Conservation (phyloP, 2,888 invertebrate genomes). For the Drosophila nr. fundita region DNA sequence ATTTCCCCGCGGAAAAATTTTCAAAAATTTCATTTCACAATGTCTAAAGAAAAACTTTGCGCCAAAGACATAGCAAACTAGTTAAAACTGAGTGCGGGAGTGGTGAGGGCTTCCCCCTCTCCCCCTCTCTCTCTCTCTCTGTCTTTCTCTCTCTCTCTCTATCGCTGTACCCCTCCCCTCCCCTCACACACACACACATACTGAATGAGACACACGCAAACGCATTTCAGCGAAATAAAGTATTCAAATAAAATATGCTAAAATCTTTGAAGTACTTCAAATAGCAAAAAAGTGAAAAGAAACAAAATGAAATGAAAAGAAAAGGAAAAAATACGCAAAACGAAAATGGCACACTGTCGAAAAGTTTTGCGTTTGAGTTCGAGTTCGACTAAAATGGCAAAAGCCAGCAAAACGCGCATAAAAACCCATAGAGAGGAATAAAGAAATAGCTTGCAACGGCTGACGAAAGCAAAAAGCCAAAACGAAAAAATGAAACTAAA, state of each 20-base stretch:
- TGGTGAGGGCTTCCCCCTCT: constrained; percentile 48
- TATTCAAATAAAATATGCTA: constrained; percentile 81
- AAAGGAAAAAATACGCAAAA: constrained; percentile 27
- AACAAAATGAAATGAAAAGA: constrained; percentile 46
- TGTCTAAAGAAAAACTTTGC: constrained; percentile 74
- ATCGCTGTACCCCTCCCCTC: not conserved
- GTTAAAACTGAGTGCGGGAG: constrained; percentile 59
- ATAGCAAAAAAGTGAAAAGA: constrained; percentile 70
- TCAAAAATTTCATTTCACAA: constrained; percentile 81
- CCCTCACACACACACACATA: constrained; percentile 18
- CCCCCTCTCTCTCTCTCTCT: not conserved
- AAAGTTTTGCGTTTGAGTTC: constrained; percentile 62
- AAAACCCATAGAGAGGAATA: constrained; percentile 64
- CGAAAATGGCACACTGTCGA: constrained; percentile 63
- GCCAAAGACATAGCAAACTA: constrained; percentile 80
- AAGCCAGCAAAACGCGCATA: constrained; percentile 63
- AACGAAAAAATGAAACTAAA: constrained; percentile 1
- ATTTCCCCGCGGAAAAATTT: constrained; percentile 82
- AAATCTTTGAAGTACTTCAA: constrained; percentile 82
- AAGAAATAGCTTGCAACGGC: constrained; percentile 55
- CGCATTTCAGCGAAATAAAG: constrained; percentile 78
- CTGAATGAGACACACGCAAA: constrained; percentile 52
- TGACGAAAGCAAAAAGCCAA: constrained; percentile 18
- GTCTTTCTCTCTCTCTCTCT: not conserved
- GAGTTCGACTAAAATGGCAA: constrained; percentile 44